phyloP scores from a whole-genome alignment of 2,888 invertebrate genomes.

The Xestia rhomboidea region DNA sequence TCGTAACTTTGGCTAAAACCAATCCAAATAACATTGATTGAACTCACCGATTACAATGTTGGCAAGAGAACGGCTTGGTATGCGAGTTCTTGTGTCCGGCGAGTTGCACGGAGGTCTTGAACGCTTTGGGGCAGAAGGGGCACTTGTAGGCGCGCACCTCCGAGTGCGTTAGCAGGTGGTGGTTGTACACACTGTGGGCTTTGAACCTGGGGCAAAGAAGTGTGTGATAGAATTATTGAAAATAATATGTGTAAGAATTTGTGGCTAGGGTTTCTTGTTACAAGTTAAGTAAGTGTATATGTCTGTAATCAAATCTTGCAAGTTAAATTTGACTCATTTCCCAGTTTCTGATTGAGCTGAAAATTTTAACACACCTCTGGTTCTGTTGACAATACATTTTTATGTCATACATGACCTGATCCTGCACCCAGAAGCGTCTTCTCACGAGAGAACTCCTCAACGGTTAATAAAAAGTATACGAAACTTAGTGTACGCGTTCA shows the following conservation, averaged over 20 bases:
- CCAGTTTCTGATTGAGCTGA: too few relatives aligned
- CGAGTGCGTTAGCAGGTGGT: slow-evolving; percentile 94
- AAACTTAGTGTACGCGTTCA: too few relatives aligned
- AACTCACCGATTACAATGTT: slow-evolving; percentile 92
- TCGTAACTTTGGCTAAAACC: background rate
- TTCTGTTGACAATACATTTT: too few relatives aligned
- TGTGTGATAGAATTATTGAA: background rate
- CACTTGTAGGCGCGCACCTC: slow-evolving; percentile 94
- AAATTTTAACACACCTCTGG: too few relatives aligned
- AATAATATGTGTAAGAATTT: background rate
- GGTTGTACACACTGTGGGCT: slow-evolving; percentile 94
- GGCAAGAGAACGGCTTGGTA: slow-evolving; percentile 94
- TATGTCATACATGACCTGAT: too few relatives aligned
- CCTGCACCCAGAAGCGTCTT: too few relatives aligned
- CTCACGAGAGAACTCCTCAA: too few relatives aligned
- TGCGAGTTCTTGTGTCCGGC: slow-evolving; percentile 95
- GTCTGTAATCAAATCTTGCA: too few relatives aligned
- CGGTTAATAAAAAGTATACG: too few relatives aligned
- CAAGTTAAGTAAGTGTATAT: too few relatives aligned
- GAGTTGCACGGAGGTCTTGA: slow-evolving; percentile 95
- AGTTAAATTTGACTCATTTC: too few relatives aligned
- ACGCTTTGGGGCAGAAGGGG: slow-evolving; percentile 94
- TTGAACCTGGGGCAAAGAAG: slow-evolving; percentile 91
- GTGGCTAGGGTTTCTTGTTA: background rate
- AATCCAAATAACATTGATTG: background rate